phyloP scores from a whole-genome alignment of 2,888 invertebrate species.

The Ochropacha duplaris region DNA sequence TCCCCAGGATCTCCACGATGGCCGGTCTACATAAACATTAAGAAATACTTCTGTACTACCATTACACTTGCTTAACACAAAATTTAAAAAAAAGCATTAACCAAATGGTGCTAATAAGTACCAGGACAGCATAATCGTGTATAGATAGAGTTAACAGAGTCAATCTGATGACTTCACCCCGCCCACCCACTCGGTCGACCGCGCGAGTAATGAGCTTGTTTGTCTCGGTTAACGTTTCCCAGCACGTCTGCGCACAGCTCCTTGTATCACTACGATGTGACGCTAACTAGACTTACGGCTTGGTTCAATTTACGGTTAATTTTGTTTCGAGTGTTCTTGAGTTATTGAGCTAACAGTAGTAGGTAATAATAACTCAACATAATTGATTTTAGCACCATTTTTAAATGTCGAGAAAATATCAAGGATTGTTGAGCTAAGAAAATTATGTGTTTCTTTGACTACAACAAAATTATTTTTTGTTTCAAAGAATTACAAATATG shows the following conservation, averaged over 20 bases:
- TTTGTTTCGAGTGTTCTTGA: slow-evolving; percentile 18
- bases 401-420: no score
- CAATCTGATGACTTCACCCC: slow-evolving; percentile 37
- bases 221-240: slow-evolving; percentile 58
- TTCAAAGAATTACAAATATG: no score
- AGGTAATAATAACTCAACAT: not conserved
- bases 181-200: slow-evolving; percentile 43
- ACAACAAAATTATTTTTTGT: no score
- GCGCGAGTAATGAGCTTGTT: slow-evolving; percentile 60
- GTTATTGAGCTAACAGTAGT: not conserved
- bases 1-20: no score
- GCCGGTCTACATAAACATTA: no score
- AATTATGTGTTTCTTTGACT: no score
- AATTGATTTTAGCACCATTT: no score
- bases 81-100: not conserved
- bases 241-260: slow-evolving; percentile 42
- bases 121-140: slow-evolving; percentile 15
- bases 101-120: not conserved
- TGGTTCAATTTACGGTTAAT: slow-evolving; percentile 28
- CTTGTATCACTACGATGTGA: slow-evolving; percentile 35
- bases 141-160: slow-evolving; percentile 13
- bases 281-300: slow-evolving; percentile 21
- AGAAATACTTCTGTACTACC: no score
- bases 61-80: no score
- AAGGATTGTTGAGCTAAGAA: no score